A percentile compares a stretch with the other conserved stretches of the same genome.
Conservation (phyloP, 2,797 vertebrate genomes). For the Bryconaethiops microstoma region DNA sequence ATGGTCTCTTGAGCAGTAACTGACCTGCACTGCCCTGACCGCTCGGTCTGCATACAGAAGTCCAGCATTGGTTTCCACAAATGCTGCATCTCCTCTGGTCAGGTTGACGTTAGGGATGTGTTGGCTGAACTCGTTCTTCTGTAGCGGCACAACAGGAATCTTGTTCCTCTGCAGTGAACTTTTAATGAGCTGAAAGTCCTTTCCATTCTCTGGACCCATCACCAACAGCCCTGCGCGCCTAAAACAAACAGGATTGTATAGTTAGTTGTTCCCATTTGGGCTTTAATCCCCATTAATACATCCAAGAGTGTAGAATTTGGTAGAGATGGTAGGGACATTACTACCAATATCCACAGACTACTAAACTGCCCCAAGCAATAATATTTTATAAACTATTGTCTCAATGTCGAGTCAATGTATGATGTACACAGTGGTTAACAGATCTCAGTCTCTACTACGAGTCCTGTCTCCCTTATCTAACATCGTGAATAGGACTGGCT, state of each 20-base stretch:
- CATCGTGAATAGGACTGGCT: too few relatives aligned
- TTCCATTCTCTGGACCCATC: slow-evolving; percentile 75
- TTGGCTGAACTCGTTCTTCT: slow-evolving; percentile 67
- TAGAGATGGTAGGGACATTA: too few relatives aligned
- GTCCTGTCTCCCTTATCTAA: too few relatives aligned
- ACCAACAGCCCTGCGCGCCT: slow-evolving; percentile 86
- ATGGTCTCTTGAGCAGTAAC: background rate
- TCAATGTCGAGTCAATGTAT: too few relatives aligned
- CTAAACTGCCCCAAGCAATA: too few relatives aligned
- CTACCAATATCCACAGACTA: too few relatives aligned
- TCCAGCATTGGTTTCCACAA: slow-evolving; percentile 81
- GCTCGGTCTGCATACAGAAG: slow-evolving; percentile 86
- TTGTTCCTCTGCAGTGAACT: slow-evolving; percentile 69
- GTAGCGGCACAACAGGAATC: slow-evolving; percentile 68
- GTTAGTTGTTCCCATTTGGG: slow-evolving; percentile 21
- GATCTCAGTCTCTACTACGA: too few relatives aligned
- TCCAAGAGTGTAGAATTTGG: too few relatives aligned
- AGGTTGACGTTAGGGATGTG: slow-evolving; percentile 78
- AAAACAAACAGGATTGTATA: slow-evolving; percentile 29
- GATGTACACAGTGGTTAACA: too few relatives aligned
- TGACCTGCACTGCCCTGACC: slow-evolving; percentile 84
- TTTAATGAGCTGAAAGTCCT: slow-evolving; percentile 68
- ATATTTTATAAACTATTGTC: too few relatives aligned
- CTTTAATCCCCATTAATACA: slow-evolving; percentile 22
- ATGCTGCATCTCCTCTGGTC: slow-evolving; percentile 70